Conservation (phyloP, 2,113 vertebrate species). For the Balaenoptera acutorostrata region DNA sequence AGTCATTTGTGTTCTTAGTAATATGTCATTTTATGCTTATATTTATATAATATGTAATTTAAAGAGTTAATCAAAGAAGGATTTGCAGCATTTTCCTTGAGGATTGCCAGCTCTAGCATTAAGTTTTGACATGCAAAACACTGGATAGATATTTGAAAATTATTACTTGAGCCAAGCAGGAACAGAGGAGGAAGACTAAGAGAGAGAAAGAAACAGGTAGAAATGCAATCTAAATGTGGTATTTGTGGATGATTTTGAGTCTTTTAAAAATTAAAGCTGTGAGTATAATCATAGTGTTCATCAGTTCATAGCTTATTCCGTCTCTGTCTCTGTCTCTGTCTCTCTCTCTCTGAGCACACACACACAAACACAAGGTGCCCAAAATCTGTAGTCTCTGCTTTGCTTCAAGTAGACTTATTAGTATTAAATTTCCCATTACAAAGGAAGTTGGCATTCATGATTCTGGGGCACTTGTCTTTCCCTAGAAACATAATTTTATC, state of each 20-base stretch:
- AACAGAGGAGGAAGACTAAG: not conserved
- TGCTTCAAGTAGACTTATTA: not conserved
- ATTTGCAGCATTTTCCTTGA: not conserved
- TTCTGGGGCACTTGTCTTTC: not conserved
- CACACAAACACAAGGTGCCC: too few relatives aligned
- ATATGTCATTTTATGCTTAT: not conserved
- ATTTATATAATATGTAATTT: slow-evolving; percentile 47
- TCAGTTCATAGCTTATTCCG: not conserved
- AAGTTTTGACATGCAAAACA: not conserved
- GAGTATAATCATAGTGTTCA: not conserved
- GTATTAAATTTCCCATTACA: not conserved
- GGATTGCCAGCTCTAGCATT: not conserved
- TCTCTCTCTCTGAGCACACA: not conserved
- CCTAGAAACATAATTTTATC: not conserved
- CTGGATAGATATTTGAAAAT: not conserved
- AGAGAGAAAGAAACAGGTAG: not conserved
- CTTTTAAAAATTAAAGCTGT: slow-evolving; percentile 1
- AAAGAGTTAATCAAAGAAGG: slow-evolving; percentile 46
- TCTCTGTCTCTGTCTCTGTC: not conserved
- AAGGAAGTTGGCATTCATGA: not conserved
- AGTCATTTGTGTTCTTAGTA: not conserved
- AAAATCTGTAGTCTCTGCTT: not conserved
- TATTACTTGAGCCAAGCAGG: not conserved
- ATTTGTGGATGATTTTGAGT: not conserved
- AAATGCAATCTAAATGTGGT: not conserved